Conservation (phyloP, 2,888 invertebrate genomes). For the Stratiomys singularior region DNA sequence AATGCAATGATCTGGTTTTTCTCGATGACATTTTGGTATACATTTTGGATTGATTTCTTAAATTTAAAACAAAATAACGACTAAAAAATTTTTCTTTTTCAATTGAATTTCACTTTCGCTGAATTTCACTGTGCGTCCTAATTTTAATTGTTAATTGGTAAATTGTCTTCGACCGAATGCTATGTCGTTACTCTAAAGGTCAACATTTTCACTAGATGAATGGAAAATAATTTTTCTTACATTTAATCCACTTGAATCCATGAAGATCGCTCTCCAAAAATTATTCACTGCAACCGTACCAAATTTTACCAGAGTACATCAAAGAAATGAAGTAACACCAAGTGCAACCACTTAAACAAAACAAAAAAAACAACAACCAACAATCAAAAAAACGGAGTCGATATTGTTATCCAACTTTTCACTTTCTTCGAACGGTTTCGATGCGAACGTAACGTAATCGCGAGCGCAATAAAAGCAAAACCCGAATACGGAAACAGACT, state of each 20-base stretch:
- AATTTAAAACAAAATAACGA: not conserved
- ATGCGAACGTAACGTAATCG: conserved; percentile 35
- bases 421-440: conserved; percentile 36
- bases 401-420: conserved; percentile 42
- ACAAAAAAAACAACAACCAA: conserved; percentile 5
- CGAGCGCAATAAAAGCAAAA: conserved; percentile 29
- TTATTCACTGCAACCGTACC: not conserved
- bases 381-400: no score
- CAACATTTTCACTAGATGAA: conserved; percentile 36
- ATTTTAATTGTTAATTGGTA: not conserved
- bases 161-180: not conserved
- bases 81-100: no score
- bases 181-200: conserved; percentile 18
- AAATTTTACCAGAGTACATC: not conserved
- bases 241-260: conserved; percentile 7
- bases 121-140: not conserved
- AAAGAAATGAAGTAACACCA: conserved; percentile 1
- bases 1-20: not conserved
- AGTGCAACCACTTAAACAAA: not conserved
- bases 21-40: conserved; percentile 10
- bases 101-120: no score
- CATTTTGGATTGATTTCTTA: not conserved
- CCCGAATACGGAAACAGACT: conserved; percentile 41
- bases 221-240: not conserved
- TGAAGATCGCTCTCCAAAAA: not conserved